Conservation (phyloP, 2,888 invertebrate genomes). For the Eulithis testata region DNA sequence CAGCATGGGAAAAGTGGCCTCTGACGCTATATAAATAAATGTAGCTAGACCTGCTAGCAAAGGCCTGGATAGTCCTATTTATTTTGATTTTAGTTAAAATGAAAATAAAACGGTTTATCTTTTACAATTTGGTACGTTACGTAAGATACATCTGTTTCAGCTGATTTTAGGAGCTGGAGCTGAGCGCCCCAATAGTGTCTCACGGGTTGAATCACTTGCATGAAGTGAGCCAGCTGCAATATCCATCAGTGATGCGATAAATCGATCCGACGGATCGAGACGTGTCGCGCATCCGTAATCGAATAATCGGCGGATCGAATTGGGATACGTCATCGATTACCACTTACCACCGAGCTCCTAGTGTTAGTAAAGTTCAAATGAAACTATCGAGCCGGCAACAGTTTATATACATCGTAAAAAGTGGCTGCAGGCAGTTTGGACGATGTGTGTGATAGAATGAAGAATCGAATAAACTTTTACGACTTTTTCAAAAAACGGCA, state of each 20-base stretch:
- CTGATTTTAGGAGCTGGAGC: too few relatives aligned
- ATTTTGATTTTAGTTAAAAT: too few relatives aligned
- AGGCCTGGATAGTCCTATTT: too few relatives aligned
- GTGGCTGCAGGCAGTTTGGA: not conserved
- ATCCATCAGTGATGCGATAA: constrained; percentile 50
- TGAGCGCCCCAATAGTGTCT: too few relatives aligned
- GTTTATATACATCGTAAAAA: not conserved
- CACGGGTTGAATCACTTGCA: not conserved
- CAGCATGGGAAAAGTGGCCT: too few relatives aligned
- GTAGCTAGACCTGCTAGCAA: too few relatives aligned
- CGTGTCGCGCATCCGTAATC: constrained; percentile 57
- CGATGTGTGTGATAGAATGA: too few relatives aligned
- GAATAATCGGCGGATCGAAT: constrained; percentile 51
- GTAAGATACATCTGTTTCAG: too few relatives aligned
- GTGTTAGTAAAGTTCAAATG: constrained; percentile 31
- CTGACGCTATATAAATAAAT: too few relatives aligned
- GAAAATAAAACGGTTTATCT: too few relatives aligned
- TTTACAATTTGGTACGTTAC: too few relatives aligned
- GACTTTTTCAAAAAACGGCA: constrained; percentile 3
- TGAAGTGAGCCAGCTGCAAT: constrained; percentile 14
- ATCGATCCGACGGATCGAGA: constrained; percentile 53
- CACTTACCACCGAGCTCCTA: constrained; percentile 33
- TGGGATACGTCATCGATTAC: constrained; percentile 40
- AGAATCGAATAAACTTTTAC: constrained; percentile 4
- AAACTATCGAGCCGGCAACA: not conserved